phyloP scores from a whole-genome alignment of 1,140 invertebrate genomes.

The Plutomurus gul region DNA sequence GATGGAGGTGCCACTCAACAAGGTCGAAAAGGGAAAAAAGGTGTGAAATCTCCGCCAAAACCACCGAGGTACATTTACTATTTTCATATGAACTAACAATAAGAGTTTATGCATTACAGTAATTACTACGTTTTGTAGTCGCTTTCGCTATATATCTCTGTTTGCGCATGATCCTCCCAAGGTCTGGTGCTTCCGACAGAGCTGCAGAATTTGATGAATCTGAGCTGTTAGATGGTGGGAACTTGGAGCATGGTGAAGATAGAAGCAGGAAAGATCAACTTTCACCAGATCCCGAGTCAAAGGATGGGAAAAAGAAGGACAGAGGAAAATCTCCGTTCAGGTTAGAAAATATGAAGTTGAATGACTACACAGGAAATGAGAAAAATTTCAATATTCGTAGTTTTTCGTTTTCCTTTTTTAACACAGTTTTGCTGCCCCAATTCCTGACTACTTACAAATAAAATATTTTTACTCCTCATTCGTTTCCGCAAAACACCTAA shows the following conservation, averaged over 20 bases:
- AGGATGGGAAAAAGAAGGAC: constrained; percentile 77
- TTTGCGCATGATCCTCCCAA: no score
- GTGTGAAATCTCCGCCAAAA: constrained; percentile 62
- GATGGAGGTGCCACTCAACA: constrained; percentile 63
- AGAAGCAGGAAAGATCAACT: constrained; percentile 63
- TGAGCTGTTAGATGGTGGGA: constrained; percentile 56
- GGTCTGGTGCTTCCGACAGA: constrained; percentile 63
- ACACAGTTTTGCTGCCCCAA: no score
- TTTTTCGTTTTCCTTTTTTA: no score
- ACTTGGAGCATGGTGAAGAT: constrained; percentile 74
- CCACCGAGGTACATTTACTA: no score
- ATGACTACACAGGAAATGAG: background rate
- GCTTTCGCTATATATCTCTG: no score
- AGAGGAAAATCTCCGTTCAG: constrained; percentile 86
- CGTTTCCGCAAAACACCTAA: no score
- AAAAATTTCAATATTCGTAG: background rate
- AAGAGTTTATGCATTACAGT: no score
- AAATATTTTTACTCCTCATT: no score
- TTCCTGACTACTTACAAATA: no score
- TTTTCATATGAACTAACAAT: no score
- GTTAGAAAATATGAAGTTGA: constrained; percentile 58
- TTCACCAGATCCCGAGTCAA: constrained; percentile 51
- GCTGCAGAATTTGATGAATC: constrained; percentile 9
- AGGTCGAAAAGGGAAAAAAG: constrained; percentile 63
- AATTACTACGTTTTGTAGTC: no score